These are phyloP conservation scores for Stictocephala bisonia DNA, from an alignment of 2,888 invertebrate species.

Conservation along the genomic window DNA sequence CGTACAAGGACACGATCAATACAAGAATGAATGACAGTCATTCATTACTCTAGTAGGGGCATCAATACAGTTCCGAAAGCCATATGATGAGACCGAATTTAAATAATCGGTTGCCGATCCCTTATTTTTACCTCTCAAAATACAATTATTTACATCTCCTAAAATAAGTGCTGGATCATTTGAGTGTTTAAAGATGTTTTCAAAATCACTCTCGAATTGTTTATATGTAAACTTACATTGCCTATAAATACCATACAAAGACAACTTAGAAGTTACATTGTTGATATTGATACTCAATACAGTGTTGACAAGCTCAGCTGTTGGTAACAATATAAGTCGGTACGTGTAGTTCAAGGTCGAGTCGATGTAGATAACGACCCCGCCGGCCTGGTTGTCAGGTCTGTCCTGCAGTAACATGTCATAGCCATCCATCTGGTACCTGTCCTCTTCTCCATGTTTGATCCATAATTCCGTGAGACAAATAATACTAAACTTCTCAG, in stretches of 20 bases:
- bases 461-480: neutral
- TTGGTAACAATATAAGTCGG: neutral
- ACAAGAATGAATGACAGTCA: too few species aligned
- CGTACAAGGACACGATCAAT: too few species aligned
- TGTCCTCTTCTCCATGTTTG: neutral
- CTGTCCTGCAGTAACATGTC: neutral
- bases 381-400: constrained; percentile 6
- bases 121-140: too few species aligned
- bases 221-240: neutral
- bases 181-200: too few species aligned
- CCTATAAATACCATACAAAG: neutral
- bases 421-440: neutral
- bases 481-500: neutral
- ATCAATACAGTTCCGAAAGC: too few species aligned
- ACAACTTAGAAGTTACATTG: neutral
- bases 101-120: too few species aligned
- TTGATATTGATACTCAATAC: neutral
- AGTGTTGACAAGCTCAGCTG: neutral
- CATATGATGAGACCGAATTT: too few species aligned
- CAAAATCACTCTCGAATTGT: neutral
- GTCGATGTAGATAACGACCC: neutral
- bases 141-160: too few species aligned
- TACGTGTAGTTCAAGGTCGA: neutral
- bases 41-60: too few species aligned
- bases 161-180: too few species aligned